phyloP scores from a whole-genome alignment of 2,113 vertebrate genomes.

The Megalops atlanticus region DNA sequence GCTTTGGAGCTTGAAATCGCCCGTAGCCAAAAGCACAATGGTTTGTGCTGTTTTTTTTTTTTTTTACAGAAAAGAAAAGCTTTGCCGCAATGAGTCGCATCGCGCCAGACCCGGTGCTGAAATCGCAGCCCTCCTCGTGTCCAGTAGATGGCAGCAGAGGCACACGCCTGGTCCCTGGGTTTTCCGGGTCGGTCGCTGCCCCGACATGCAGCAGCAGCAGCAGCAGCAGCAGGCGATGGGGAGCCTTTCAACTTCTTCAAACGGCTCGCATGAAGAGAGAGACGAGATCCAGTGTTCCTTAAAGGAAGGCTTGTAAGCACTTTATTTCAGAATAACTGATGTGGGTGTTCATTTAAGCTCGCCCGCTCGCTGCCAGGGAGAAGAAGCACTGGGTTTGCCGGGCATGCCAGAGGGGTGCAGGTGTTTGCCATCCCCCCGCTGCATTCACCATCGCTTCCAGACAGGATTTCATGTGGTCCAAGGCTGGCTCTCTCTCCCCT shows the following conservation, averaged over 20 bases:
- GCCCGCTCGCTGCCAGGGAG: constrained; percentile 23
- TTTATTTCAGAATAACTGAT: constrained; percentile 52
- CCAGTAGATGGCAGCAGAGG: constrained; percentile 70
- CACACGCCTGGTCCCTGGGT: constrained; percentile 23
- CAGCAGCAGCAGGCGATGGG: not conserved
- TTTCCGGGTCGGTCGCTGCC: not conserved
- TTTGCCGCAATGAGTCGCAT: not conserved
- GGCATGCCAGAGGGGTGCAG: not conserved
- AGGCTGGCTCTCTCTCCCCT: not conserved
- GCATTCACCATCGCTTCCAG: not conserved
- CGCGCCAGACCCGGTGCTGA: not conserved
- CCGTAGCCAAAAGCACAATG: not conserved
- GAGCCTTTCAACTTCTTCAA: constrained; percentile 62
- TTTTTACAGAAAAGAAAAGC: not conserved
- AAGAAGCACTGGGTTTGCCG: not conserved
- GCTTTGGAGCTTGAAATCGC: not conserved
- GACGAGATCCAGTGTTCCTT: constrained; percentile 45
- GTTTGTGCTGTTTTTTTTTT: not conserved
- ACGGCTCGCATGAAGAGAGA: constrained; percentile 57
- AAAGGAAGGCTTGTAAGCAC: constrained; percentile 35
- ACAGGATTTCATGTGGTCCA: not conserved
- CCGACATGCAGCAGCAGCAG: not conserved
- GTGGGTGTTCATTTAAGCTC: constrained; percentile 44
- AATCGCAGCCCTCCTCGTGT: not conserved
- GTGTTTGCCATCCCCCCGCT: not conserved